phyloP scores from a whole-genome alignment of 92 coral and sea anemone genomes.

The Palythoa grandiflora region DNA sequence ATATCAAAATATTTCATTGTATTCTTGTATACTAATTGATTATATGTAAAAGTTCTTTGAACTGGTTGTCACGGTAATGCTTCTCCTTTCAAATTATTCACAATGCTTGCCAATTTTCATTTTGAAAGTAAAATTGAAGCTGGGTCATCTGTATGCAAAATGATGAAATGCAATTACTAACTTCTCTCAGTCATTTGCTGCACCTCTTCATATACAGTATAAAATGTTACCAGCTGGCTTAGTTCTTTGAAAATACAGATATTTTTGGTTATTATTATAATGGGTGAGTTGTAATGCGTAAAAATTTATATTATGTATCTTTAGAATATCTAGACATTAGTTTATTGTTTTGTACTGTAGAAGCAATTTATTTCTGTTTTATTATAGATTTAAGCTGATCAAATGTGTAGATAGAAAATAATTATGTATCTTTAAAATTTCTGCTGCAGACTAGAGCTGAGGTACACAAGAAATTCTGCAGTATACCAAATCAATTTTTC shows the following conservation, averaged over 20 bases:
- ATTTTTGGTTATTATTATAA: neutral
- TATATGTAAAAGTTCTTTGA: neutral
- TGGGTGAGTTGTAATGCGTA: neutral
- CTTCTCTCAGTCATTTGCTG: neutral
- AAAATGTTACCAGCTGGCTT: neutral
- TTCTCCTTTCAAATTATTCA: neutral
- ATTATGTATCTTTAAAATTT: too few species aligned
- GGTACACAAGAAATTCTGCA: too few species aligned
- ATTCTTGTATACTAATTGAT: neutral
- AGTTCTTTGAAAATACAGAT: neutral
- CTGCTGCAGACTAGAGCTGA: too few species aligned
- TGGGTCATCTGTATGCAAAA: conserved; percentile 16
- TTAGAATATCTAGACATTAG: neutral
- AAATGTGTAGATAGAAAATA: too few species aligned
- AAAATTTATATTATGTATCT: too few species aligned
- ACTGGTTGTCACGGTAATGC: conserved; percentile 26
- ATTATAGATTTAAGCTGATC: neutral
- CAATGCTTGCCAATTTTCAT: conserved; percentile 16
- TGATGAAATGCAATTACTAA: neutral
- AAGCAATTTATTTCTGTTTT: neutral
- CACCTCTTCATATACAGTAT: neutral
- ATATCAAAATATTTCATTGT: neutral
- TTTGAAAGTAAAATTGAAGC: neutral
- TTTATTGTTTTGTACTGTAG: neutral
- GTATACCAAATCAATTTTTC: too few species aligned